A percentile compares a stretch with the other conserved stretches of the same genome.
Conservation (phyloP, 2,888 invertebrate species). For the Callinectes sapidus region DNA sequence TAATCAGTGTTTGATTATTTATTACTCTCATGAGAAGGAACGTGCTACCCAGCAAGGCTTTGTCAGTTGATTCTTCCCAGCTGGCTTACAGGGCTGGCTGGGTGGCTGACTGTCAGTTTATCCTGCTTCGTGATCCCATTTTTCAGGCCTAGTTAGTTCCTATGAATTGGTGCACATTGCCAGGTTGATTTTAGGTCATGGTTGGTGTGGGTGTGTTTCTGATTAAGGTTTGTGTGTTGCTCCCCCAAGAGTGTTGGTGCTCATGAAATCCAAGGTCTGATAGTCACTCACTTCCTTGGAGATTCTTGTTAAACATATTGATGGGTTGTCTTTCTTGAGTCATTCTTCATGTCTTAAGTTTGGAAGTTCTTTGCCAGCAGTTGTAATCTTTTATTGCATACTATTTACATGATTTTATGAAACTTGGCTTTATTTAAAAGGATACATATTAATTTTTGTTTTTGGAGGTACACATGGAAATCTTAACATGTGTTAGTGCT, state of each 20-base stretch:
- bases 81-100: background rate
- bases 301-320: background rate
- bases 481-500: background rate
- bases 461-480: background rate
- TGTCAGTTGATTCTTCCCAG: background rate
- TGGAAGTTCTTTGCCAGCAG: background rate
- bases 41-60: conserved; percentile 17
- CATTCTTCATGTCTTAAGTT: conserved; percentile 6
- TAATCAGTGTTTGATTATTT: conserved; percentile 29
- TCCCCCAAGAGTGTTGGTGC: conserved; percentile 10
- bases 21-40: conserved; percentile 17
- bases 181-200: conserved; percentile 31
- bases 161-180: conserved; percentile 28
- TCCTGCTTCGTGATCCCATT: background rate
- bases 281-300: conserved; percentile 13
- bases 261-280: background rate
- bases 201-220: conserved; percentile 1
- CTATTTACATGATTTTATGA: background rate
- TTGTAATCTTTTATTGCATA: background rate
- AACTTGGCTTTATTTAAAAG: background rate
- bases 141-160: conserved; percentile 14
- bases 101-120: background rate
- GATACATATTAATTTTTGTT: background rate
- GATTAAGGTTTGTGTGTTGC: background rate
- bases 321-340: background rate